Conservation (phyloP, 2,888 invertebrate species). For the Phalangium opilio region DNA sequence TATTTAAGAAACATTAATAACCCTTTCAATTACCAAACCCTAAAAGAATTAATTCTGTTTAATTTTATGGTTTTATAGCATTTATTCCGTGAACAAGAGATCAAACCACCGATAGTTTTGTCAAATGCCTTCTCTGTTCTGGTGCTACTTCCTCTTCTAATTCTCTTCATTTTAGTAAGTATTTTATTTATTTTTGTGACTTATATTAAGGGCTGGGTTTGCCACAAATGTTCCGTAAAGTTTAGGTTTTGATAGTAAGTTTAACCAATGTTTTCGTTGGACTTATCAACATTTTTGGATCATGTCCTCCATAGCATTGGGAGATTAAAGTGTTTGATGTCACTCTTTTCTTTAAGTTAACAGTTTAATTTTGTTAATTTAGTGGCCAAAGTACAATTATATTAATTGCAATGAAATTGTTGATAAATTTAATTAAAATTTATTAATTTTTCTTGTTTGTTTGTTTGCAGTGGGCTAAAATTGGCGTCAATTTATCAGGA, state of each 20-base stretch:
- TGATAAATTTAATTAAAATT: neutral
- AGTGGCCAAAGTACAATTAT: slow-evolving; percentile 1
- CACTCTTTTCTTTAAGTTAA: neutral
- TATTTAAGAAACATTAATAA: neutral
- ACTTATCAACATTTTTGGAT: slow-evolving; percentile 1
- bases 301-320: slow-evolving; percentile 5
- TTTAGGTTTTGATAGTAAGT: slow-evolving; percentile 1
- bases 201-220: no score
- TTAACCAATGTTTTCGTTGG: neutral
- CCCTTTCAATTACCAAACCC: neutral
- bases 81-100: slow-evolving; percentile 77
- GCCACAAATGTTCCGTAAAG: neutral
- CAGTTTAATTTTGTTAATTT: neutral
- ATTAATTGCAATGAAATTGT: neutral
- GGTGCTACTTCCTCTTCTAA: slow-evolving; percentile 55
- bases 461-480: slow-evolving; percentile 51
- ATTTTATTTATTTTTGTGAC: slow-evolving; percentile 2
- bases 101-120: slow-evolving; percentile 69
- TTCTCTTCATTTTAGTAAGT: slow-evolving; percentile 51
- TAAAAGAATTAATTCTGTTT: neutral
- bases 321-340: neutral
- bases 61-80: slow-evolving; percentile 38
- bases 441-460: slow-evolving; percentile 12
- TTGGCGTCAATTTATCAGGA: slow-evolving; percentile 71
- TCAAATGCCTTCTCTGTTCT: slow-evolving; percentile 80